Evolutionary conservation across 2,113 vertebrate species (phyloP), one percentile per base, ranked within the genome.

Genomic region (Heptranchias perlo): DNA sequence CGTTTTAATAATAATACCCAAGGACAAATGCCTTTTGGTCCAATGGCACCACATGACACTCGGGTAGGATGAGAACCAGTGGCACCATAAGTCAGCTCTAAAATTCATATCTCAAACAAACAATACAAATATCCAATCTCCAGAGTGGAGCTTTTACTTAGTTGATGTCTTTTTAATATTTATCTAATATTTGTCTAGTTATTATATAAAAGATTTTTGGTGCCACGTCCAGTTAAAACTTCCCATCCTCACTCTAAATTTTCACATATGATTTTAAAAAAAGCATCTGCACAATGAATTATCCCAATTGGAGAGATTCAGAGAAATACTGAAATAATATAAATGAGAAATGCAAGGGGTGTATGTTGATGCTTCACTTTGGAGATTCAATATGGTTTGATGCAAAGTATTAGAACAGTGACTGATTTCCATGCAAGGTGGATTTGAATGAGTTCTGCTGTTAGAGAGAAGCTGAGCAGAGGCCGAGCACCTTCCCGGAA

Each of bases 191-290:
- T 89, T 54, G 10, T 14, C 25, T 14, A 86, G 14, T 44, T 87
- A n/a, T 61, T 61, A 1, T 61, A 4, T 13, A 52, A 87, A n/a
- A 61, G 31, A 16, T 4, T 39, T 92, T 61, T 92, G 54, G 49
- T 92, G 39, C 35, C 58, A 82, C 21, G 39, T 39, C 2, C 4
- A 78, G 3, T n/a, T 78, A 78, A 39, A 82, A 0, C 3, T 82
- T 82, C 44, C 0, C 98, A 98, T 97, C 97, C 98, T 96, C 98
- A 98, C 49, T 98, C 98, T 62, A 93, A 93, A 93, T 62, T 21
- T 16, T 52, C 13, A 69, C 64, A 69, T 52, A 35, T 49, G 44
- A 16, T 64, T 62, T 62, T 52, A 28, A 2, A 16, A 67, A 94
- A 13, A 8, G 14, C 14, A 1, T 13, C 21, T 95, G 21, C 65